phyloP scores from a whole-genome alignment of 2,113 vertebrate species.

The Bambusicola thoracicus region DNA sequence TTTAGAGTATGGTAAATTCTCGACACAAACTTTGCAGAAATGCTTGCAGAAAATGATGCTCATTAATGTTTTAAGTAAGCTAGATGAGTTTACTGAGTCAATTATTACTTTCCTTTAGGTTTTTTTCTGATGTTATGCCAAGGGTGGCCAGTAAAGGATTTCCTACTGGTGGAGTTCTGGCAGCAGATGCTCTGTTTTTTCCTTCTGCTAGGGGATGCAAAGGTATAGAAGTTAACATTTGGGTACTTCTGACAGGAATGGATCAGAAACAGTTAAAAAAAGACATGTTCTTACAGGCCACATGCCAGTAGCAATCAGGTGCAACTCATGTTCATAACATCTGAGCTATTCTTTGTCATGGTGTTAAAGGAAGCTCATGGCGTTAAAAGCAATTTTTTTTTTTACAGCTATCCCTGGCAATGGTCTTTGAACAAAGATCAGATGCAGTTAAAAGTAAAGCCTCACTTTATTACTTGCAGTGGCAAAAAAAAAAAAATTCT shows the following conservation, averaged over 20 bases:
- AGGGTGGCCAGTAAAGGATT: background rate
- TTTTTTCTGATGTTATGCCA: background rate
- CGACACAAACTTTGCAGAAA: background rate
- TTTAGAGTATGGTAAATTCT: background rate
- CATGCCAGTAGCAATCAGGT: background rate
- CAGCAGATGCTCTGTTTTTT: background rate
- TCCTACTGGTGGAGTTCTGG: background rate
- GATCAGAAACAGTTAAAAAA: background rate
- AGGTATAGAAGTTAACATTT: background rate
- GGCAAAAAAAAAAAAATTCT: background rate
- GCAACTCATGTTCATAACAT: accelerated
- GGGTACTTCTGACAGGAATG: background rate
- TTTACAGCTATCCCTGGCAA: background rate
- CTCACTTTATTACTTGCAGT: background rate
- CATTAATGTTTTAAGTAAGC: background rate
- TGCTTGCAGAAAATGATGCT: background rate
- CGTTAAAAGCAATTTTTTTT: too few species aligned
- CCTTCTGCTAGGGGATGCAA: background rate
- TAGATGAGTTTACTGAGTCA: background rate
- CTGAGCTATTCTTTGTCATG: accelerated
- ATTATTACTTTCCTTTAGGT: background rate
- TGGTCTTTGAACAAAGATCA: background rate
- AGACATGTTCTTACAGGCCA: background rate
- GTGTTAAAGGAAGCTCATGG: background rate
- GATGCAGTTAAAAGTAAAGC: background rate